These are phyloP conservation scores for Papilio elwesi DNA, from an alignment of 2,888 invertebrate genomes.

Conservation along the genomic window DNA sequence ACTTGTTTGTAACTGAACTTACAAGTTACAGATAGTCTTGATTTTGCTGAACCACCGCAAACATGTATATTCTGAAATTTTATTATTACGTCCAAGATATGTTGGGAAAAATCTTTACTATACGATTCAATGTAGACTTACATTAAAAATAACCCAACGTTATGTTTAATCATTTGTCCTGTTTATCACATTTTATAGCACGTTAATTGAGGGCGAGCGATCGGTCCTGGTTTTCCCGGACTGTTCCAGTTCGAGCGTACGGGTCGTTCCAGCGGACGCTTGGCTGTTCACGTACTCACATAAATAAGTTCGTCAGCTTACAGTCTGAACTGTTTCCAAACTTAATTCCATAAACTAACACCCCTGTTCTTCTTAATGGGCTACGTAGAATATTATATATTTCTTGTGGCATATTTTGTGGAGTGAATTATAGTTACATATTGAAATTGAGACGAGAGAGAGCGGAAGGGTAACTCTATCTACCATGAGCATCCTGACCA, in stretches of 20 bases:
- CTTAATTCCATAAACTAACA: not conserved
- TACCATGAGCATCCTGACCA: too few species aligned
- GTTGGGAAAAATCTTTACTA: too few species aligned
- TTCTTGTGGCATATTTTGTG: too few species aligned
- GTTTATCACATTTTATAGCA: conserved; percentile 11
- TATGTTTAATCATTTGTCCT: conserved; percentile 11
- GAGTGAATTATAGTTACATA: too few species aligned
- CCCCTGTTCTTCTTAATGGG: not conserved
- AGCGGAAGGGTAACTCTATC: too few species aligned
- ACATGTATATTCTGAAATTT: too few species aligned
- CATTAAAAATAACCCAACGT: not conserved
- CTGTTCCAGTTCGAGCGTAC: conserved; percentile 18
- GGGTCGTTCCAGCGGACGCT: conserved; percentile 8
- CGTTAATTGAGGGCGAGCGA: conserved; percentile 16
- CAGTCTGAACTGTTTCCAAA: not conserved
- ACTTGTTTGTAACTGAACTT: too few species aligned
- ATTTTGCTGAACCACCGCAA: too few species aligned
- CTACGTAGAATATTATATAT: not conserved
- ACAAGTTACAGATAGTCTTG: too few species aligned
- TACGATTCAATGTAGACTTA: not conserved
- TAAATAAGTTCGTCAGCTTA: conserved; percentile 6
- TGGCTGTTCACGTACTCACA: not conserved
- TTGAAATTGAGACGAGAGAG: too few species aligned
- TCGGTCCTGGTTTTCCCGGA: conserved; percentile 29
- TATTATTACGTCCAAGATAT: too few species aligned